Evolutionary conservation across 2,113 vertebrate species (phyloP), one percentile per base, ranked within the genome.

Genomic region (Ceyx margarethae): DNA sequence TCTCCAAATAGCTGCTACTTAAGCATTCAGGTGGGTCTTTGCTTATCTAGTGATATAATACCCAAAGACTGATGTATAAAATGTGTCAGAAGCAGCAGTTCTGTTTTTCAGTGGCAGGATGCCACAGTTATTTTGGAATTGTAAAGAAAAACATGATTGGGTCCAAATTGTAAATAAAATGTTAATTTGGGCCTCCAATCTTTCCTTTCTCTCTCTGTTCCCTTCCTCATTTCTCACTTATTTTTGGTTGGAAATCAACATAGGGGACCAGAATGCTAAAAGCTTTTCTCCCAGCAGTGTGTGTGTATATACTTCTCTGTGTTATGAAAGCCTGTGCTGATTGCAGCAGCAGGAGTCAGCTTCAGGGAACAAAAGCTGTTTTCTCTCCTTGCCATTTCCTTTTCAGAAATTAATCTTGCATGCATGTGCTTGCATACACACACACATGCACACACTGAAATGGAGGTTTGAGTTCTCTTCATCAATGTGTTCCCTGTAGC

Each of bases 341-440:
- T 96, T 96, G 91, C 87, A 94, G 66, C 95, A 97, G 96, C 95
- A 94, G 94, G 96, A 95, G 75, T 37, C 53, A 91, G 85, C 88
- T 93, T 94, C 77, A 93, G 90, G 88, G 86, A 90, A 93, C 94
- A 96, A 95, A 94, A 93, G 68, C 84, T 91, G 81, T 81, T 93
- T 92, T 95, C 53, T 88, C 66, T 89, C 68, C 40, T 46, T 90
- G 65, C 56, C 73, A 79, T 75, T 94, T 88, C 60, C 81, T 83
- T 54, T 75, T 93, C 85, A 93, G 88, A 84, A 93, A 88, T 94
- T 93, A 90, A 91, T 93, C 82, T 93, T 92, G 45, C 29, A 22
- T 78, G 54, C 7, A 9, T 86, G 35, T 2, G 8, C 26, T 16
- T 57, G 50, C 23, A 26, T 25, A 15, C 35, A 45, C 31, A 51